Base-by-base conservation (phyloP, 2,113 vertebrate species). In the Grallaria varia region DNA sequence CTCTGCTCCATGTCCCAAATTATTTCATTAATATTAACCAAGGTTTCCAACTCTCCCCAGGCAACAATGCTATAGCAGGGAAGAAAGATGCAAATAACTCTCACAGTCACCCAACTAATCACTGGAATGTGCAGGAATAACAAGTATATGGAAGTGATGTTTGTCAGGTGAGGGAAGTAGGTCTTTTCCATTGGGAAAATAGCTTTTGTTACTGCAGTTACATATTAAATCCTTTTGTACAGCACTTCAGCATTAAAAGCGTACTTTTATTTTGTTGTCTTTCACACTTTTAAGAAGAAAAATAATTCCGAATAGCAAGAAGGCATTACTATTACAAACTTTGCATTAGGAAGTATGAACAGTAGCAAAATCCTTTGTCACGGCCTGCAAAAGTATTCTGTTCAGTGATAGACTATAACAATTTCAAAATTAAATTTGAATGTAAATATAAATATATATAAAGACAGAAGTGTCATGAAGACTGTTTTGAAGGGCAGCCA, bases 11-110 rank as follows among this genome's bases (percentile, higher is more conserved):
- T 95, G 97, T 96, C 94, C 94, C 94, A 98, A 97, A 98, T 98
- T 98, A 98, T 98, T 98, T 98, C 96, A 98, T 98, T 99, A 98
- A 99, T 98, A 98, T 97, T 97, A 98, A 98, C 95, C 95, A 97
- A 96, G 95, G 97, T 97, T 98, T 95, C 96, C 77, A 95, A 59
- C 77, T 81, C 69, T 97, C 95, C 95, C 96, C 79, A 88, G 97
- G 94, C 96, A 97, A 95, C 45, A 68, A 87, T 97, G 94, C 84
- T 93, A 81, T 95, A 96, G 88, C 95, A 97, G 93, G 97, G 96
- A 97, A 68, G 79, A 92, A 75, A 95, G 87, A 97, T 97, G 93
- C 24, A 92, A 95, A 93, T 90, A 89, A 87, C 39, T 94, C 62
- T 90, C 62, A 71, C 18, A 90, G 62, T 68, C 28, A 58, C 86